Percentiles rank a stretch among this genome's conserved stretches.
phyloP scores from a whole-genome alignment of 1,140 invertebrate genomes.

The Papilio dardanus region DNA sequence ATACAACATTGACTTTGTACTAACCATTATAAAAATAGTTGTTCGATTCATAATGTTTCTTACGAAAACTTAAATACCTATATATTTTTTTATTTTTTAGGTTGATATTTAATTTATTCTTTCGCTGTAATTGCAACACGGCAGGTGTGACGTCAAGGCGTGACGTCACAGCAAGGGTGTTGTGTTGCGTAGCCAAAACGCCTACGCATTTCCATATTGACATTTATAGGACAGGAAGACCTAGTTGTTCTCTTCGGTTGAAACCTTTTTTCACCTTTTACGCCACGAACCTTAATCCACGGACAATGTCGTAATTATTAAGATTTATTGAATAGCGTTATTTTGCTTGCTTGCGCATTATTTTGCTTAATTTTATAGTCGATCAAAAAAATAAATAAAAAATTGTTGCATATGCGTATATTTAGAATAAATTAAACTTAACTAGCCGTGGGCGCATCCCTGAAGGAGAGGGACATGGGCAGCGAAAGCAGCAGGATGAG shows the following conservation, averaged over 20 bases:
- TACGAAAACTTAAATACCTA: too few relatives aligned
- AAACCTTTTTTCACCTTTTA: not conserved
- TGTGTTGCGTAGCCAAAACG: not conserved
- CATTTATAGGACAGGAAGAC: not conserved
- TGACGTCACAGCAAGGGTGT: not conserved
- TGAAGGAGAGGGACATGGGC: slow-evolving; percentile 4
- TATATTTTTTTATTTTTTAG: too few relatives aligned
- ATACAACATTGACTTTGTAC: not conserved
- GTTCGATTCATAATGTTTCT: too few relatives aligned
- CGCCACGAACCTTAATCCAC: not conserved
- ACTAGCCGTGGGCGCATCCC: not conserved
- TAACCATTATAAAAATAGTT: not conserved
- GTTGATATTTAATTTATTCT: not conserved
- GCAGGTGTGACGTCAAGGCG: not conserved
- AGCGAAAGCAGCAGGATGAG: slow-evolving; percentile 12
- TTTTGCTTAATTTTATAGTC: too few relatives aligned
- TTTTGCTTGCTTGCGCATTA: not conserved
- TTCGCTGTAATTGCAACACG: slow-evolving; percentile 1
- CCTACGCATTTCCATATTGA: not conserved
- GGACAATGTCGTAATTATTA: not conserved
- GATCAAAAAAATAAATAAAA: slow-evolving; percentile 25
- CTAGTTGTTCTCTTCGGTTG: not conserved
- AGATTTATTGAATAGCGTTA: not conserved
- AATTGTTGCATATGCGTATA: slow-evolving; percentile 8
- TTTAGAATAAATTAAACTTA: slow-evolving; percentile 35